phyloP scores from a whole-genome alignment of 2,113 vertebrate species.

The Brachionichthys hirsutus region DNA sequence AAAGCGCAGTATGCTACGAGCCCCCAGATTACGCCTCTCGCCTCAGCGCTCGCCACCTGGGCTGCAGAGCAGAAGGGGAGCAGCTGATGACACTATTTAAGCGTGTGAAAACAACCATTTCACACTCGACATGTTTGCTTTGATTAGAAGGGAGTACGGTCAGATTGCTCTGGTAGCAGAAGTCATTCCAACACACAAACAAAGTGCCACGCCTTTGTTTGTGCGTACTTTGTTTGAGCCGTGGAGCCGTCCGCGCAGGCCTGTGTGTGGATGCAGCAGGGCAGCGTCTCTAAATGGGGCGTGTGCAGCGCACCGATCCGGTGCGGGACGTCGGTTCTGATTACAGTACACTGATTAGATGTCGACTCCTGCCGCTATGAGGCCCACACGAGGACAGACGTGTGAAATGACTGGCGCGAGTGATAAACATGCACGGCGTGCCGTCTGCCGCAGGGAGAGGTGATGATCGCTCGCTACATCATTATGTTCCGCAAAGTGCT shows the following conservation, averaged over 20 bases:
- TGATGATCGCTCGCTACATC: conserved; percentile 51
- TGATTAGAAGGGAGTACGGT: too few species aligned
- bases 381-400: conserved; percentile 45
- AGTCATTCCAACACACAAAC: too few species aligned
- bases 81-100: too few species aligned
- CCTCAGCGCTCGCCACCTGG: too few species aligned
- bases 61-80: too few species aligned
- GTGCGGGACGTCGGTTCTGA: conserved; percentile 38
- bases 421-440: conserved; percentile 46
- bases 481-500: conserved; percentile 36
- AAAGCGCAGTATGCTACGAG: too few species aligned
- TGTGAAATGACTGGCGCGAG: conserved; percentile 36
- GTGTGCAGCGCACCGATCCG: conserved; percentile 31
- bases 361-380: conserved; percentile 28
- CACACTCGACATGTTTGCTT: too few species aligned
- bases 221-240: too few species aligned
- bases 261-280: background rate
- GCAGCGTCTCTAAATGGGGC: conserved; percentile 22
- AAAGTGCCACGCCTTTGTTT: too few species aligned
- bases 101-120: too few species aligned
- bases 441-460: conserved; percentile 36
- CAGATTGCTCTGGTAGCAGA: too few species aligned
- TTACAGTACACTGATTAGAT: conserved; percentile 47
- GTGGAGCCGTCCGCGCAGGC: conserved; percentile 20
- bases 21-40: too few species aligned